Conservation (phyloP, 2,888 invertebrate genomes). For the Labia minor region DNA sequence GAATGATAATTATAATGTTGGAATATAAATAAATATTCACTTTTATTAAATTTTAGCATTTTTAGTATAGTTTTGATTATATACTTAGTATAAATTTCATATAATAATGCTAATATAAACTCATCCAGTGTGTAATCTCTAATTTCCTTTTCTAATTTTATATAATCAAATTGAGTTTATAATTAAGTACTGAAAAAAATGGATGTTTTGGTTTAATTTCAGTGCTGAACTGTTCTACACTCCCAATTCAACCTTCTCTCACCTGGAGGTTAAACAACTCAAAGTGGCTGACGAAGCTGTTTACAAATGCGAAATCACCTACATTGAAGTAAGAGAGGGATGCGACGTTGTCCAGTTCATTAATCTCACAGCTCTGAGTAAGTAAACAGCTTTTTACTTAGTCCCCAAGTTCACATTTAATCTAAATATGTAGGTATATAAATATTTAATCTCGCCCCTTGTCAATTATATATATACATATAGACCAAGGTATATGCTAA, state of each 20-base stretch:
- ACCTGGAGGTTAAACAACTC: constrained; percentile 55
- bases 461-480: not conserved
- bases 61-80: no score
- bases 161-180: no score
- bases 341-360: constrained; percentile 73
- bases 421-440: not conserved
- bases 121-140: no score
- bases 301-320: constrained; percentile 74
- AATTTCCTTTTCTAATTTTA: no score
- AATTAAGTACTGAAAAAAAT: no score
- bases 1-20: no score
- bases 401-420: not conserved
- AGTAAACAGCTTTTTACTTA: constrained; percentile 36
- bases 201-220: constrained; percentile 29
- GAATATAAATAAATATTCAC: no score
- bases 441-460: not conserved
- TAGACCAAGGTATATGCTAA: not conserved
- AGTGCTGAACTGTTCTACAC: constrained; percentile 61
- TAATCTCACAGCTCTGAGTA: constrained; percentile 66
- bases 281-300: constrained; percentile 64
- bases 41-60: no score
- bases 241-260: constrained; percentile 52
- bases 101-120: no score
- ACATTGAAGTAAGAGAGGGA: constrained; percentile 63
- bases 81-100: no score